Conservation (phyloP, 1,140 invertebrate genomes). For the Papilio dardanus region DNA sequence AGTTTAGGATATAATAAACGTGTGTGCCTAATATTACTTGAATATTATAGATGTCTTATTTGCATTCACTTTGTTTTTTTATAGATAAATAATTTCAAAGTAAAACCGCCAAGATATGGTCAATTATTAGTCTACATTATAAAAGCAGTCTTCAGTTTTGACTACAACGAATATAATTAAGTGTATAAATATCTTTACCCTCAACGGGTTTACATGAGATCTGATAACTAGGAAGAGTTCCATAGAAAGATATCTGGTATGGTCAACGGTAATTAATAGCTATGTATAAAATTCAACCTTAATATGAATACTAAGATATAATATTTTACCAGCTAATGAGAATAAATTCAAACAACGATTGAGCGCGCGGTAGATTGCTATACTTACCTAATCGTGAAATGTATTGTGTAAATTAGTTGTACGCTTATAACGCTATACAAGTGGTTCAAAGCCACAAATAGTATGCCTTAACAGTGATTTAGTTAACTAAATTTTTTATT, state of each 20-base stretch:
- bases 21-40: conserved; percentile 70
- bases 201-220: conserved; percentile 1
- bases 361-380: background rate
- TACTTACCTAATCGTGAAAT: too few species aligned
- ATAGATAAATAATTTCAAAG: background rate
- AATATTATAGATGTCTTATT: conserved; percentile 10
- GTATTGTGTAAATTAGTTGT: conserved; percentile 32
- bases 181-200: background rate
- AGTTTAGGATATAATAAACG: conserved; percentile 72
- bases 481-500: conserved; percentile 50
- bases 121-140: background rate
- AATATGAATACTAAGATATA: background rate
- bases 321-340: conserved; percentile 6
- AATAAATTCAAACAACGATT: conserved; percentile 5
- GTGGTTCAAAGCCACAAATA: conserved; percentile 45
- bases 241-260: background rate
- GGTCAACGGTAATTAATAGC: too few species aligned
- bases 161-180: background rate
- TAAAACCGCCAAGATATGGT: background rate
- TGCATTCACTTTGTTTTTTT: background rate
- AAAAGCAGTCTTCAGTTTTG: background rate
- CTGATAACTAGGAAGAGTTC: background rate
- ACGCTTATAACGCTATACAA: conserved; percentile 41
- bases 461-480: conserved; percentile 69
- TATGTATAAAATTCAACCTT: background rate